Evolutionary conservation across 2,797 vertebrate species (phyloP).

Genomic region (Arremon brunneinucha): DNA sequence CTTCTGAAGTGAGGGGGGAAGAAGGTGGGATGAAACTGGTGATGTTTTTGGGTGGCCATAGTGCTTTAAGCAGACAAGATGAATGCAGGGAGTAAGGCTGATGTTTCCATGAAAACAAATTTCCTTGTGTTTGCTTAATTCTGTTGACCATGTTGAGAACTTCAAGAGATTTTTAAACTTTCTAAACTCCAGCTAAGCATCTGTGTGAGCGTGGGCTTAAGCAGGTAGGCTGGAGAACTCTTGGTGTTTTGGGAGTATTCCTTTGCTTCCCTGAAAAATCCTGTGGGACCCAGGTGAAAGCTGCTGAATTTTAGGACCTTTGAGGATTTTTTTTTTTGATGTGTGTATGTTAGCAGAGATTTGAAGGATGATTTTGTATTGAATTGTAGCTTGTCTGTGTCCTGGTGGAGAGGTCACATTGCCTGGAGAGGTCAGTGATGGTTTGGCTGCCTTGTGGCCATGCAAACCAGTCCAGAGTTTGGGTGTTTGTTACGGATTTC

Average conservation of each 20-base stretch:
- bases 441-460: not conserved
- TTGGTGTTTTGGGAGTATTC: not conserved
- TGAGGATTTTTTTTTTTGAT: not conserved
- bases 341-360: not conserved
- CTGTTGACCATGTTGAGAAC: not conserved
- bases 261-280: not conserved
- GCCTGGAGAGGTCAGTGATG: not conserved
- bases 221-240: not conserved
- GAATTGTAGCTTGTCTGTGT: not conserved
- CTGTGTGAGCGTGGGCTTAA: not conserved
- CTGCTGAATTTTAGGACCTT: not conserved
- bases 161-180: not conserved
- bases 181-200: not conserved
- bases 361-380: not conserved
- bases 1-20: not conserved
- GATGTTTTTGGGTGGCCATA: not conserved
- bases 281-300: not conserved
- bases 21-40: not conserved
- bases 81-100: not conserved
- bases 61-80: not conserved
- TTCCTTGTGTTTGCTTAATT: not conserved
- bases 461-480: not conserved
- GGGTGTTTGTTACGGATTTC: not conserved
- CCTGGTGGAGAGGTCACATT: not conserved
- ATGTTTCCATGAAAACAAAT: not conserved